Evolutionary conservation across 2,888 invertebrate species (phyloP), one percentile per base, ranked within the genome.

Genomic region (Tinea pellionella): DNA sequence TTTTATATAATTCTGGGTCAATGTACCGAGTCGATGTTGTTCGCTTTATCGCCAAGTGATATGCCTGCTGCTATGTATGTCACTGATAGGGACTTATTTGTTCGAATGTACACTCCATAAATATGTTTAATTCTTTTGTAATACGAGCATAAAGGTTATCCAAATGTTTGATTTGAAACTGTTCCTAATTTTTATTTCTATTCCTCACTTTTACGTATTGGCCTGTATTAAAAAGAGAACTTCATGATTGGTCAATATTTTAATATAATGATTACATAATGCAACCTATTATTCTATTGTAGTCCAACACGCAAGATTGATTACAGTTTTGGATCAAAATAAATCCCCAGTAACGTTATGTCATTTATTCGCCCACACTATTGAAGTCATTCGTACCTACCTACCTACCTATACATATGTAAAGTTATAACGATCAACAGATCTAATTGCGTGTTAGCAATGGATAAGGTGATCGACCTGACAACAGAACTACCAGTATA

Each of bases 1-100:
- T 82, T 87, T 86, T 84, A 83, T 84, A 85, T 84, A 85, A 86
- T 82, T 83, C 75, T 87, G 84, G 87, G 87, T 86, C 87, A 85
- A 75, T 82, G 86, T 82, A 84, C 85, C 82, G 80, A 76, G 70
- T 68, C 75, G 78, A 73, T 83, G 83, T 85, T 83, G 85, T 84
- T 78, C 74, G 70, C 72, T 75, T 84, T 87, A 87, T 87, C 86
- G 73, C 66, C 51, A 66, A 67, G 67, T 66, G 67, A 71, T 83
- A 82, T 82, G 71, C 32, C 41, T 59, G 71, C 69, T 65, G 74
- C 74, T 84, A 85, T 81, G 79, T 86, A 72, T 85, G 86, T 80
- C 85, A 85, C 75, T 74, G 84, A 86, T 83, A 84, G 64, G 67
- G 69, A 65, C 68, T 67, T 71, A 71, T 73, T 72, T 68, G 72